Base-by-base conservation (phyloP, 1,140 invertebrate species). In the Drosophila triauraria region DNA sequence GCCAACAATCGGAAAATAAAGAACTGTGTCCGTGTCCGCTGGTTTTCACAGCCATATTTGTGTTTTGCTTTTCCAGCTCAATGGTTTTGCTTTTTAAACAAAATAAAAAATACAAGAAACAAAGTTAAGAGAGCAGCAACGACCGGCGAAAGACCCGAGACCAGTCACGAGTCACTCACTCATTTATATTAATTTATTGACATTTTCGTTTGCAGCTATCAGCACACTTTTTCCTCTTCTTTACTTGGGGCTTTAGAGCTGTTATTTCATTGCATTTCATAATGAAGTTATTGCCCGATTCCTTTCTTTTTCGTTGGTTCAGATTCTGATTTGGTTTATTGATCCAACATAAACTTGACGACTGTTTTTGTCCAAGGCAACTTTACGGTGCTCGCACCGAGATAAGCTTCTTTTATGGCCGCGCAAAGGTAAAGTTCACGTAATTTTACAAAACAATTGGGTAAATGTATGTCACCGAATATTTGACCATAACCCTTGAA, bases 151-250 rank as follows among this genome's bases (percentile, higher is more conserved):
- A 56, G 59, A 35, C 51, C 56, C 35, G 17, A 74, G 56, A 64
- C 51, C 43, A 82, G 83, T 86, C 83, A 86, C 83, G 83, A 86
- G 83, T 84, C 77, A 79, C 77, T 84, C 77, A 79, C 77, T 88
- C 84, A 84, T 84, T 87, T 88, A 84, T 84, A 88, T 88, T 88
- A 88, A 88, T 87, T 87, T 88, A 87, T 87, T 87, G 84, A 78
- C 85, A 80, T 84, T 87, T 54, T 80, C 48, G 67, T 65, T 80
- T 60, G 50, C 50, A 85, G 64, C 78, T 85, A 86, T 86, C 83
- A 82, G 75, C 50, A 40, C 44, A 75, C 48, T 60, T 43, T 59
- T 72, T 53, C 58, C 42, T n/a, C 44, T 46, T 68, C 46, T 69
- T 64, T 47, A 67, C 68, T 80, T 75, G 62, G 43, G 62, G 43